Evolutionary conservation across 2,113 vertebrate species (phyloP), one percentile per base, ranked within the genome.

Genomic region (Excalfactoria chinensis): DNA sequence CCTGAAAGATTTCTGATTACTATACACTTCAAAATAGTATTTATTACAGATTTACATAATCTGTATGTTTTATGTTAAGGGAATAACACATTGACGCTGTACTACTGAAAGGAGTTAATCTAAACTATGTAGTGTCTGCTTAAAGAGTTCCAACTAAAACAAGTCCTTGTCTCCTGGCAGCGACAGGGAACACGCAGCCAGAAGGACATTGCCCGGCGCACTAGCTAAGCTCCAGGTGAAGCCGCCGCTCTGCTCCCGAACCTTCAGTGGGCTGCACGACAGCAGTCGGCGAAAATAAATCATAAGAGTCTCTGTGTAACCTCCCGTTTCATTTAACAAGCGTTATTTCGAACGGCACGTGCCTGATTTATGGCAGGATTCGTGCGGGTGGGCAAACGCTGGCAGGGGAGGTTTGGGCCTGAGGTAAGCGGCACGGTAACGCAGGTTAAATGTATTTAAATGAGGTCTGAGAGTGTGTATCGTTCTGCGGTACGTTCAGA

Each of bases 11-110:
- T 97, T 97, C 95, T 97, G 93, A 96, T 96, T 95, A 95, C 96
- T 95, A 95, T 94, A 95, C 96, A 95, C 95, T 94, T 97, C 95
- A 96, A 97, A 95, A 96, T 96, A 95, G 91, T 95, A 96, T 97
- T 96, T 96, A 96, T 95, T 97, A 95, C 94, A 96, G 89, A 95
- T 96, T 96, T 97, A 96, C 91, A 93, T 94, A 95, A 96, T 96
- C 94, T 95, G 93, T 86, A 90, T 93, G 95, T 91, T 84, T 95
- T 94, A 90, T 92, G 78, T 93, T 88, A 95, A 90, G 96, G 92
- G 96, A 91, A 88, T 90, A 94, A 96, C 95, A 96, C 93, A 80
- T 94, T 93, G 95, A 86, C 40, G 79, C 88, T 74, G 82, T 90
- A 95, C 85, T 64, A 93, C 83, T 79, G 88, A 93, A 95, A 93